These are phyloP conservation scores for Acheta domesticus DNA, from an alignment of 2,888 invertebrate species.

Conservation along the genomic window DNA sequence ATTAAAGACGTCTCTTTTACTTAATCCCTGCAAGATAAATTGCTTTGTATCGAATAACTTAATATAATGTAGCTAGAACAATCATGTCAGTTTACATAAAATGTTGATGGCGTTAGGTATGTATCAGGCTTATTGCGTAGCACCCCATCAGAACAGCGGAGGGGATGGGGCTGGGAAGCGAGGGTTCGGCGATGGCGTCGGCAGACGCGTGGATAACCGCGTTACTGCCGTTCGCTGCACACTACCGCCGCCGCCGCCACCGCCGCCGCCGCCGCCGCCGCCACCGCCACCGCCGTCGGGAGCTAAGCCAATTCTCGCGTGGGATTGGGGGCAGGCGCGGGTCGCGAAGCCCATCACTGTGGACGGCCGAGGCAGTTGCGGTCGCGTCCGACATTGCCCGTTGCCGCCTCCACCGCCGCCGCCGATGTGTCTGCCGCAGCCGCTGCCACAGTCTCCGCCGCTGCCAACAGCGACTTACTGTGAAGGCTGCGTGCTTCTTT, in stretches of 20 bases:
- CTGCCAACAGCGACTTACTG: no score
- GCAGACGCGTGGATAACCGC: slow-evolving; percentile 5
- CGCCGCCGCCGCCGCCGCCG: neutral
- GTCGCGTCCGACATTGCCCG: neutral
- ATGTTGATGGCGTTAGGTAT: no score
- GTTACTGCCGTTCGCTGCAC: neutral
- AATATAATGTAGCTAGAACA: no score
- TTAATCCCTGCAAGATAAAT: no score
- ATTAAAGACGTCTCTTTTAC: no score
- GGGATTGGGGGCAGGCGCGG: slow-evolving; percentile 48
- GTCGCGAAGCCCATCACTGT: slow-evolving; percentile 48
- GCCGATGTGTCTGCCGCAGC: neutral
- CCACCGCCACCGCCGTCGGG: neutral
- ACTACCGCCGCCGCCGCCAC: neutral
- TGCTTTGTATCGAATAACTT: no score
- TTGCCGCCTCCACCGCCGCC: neutral
- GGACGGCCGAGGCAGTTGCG: neutral
- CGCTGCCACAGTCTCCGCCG: neutral
- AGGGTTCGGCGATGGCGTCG: neutral
- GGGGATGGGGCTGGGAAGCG: neutral
- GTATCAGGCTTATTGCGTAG: no score
- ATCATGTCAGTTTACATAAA: no score
- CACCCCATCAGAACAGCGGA: no score
- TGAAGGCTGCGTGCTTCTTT: no score
- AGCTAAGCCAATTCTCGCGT: slow-evolving; percentile 39